These are phyloP conservation scores for Leiothrix lutea DNA, from an alignment of 2,113 vertebrate genomes.

Conservation along the genomic window DNA sequence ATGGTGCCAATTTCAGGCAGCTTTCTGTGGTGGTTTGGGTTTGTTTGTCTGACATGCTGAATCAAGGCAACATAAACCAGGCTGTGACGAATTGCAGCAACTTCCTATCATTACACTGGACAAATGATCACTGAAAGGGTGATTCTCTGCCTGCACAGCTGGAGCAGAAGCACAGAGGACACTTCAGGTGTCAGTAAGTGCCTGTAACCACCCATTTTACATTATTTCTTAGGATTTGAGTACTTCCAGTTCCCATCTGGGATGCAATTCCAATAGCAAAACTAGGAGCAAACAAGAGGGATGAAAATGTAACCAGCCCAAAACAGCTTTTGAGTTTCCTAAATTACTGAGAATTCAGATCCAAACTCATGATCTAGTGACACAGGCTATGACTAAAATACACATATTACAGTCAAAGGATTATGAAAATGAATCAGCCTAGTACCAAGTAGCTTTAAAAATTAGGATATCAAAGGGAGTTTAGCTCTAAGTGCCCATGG, in stretches of 20 bases:
- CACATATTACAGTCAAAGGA: background rate
- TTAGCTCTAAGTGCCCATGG: background rate
- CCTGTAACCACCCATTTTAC: background rate
- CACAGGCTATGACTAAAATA: background rate
- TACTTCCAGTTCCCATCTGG: background rate
- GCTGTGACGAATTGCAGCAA: background rate
- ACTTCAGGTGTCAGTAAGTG: background rate
- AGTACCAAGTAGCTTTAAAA: background rate
- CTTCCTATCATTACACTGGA: background rate
- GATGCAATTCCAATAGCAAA: background rate
- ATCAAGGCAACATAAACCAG: background rate
- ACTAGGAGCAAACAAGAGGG: background rate
- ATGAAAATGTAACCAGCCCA: background rate
- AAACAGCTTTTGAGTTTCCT: background rate
- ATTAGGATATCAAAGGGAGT: background rate
- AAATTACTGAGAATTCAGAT: background rate
- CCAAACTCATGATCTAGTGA: background rate
- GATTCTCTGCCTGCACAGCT: background rate
- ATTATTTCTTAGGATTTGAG: background rate
- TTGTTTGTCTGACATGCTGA: background rate
- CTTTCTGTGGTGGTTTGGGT: background rate
- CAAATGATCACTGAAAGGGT: background rate
- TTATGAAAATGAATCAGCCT: background rate
- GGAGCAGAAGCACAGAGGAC: background rate
- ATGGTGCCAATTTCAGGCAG: background rate